Conservation (phyloP, 2,888 invertebrate genomes). For the Metopia argyrocephala region DNA sequence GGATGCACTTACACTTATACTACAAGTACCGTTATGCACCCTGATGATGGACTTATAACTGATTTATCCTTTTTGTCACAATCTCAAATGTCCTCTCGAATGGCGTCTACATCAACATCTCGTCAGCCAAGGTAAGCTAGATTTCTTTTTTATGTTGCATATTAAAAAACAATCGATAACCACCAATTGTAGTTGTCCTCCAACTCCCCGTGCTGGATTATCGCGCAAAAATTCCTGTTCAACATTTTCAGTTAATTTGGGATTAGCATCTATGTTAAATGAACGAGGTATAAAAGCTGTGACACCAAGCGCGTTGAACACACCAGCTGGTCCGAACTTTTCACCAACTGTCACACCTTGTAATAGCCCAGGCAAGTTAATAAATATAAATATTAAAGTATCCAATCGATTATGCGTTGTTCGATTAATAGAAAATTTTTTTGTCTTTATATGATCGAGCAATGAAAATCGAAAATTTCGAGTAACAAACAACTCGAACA, state of each 20-base stretch:
- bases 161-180: neutral
- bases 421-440: neutral
- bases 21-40: slow-evolving; percentile 92
- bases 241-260: slow-evolving; percentile 85
- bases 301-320: slow-evolving; percentile 84
- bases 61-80: slow-evolving; percentile 80
- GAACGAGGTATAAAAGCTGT: slow-evolving; percentile 87
- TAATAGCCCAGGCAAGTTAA: slow-evolving; percentile 85
- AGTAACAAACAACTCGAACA: too few relatives aligned
- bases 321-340: slow-evolving; percentile 83
- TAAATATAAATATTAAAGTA: too few relatives aligned
- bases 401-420: neutral
- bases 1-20: slow-evolving; percentile 91
- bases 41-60: slow-evolving; percentile 88
- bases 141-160: slow-evolving; percentile 44
- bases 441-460: too few relatives aligned
- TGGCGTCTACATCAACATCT: slow-evolving; percentile 83
- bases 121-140: slow-evolving; percentile 77
- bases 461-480: too few relatives aligned
- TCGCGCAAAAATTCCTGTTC: slow-evolving; percentile 90
- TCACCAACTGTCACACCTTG: slow-evolving; percentile 92
- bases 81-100: slow-evolving; percentile 84
- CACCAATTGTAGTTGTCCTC: slow-evolving; percentile 73
- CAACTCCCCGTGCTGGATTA: slow-evolving; percentile 79
- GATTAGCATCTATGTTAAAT: slow-evolving; percentile 87